A percentile compares a stretch with the other conserved stretches of the same genome.
phyloP scores from a whole-genome alignment of 2,797 vertebrate genomes.

The Lates japonicus region DNA sequence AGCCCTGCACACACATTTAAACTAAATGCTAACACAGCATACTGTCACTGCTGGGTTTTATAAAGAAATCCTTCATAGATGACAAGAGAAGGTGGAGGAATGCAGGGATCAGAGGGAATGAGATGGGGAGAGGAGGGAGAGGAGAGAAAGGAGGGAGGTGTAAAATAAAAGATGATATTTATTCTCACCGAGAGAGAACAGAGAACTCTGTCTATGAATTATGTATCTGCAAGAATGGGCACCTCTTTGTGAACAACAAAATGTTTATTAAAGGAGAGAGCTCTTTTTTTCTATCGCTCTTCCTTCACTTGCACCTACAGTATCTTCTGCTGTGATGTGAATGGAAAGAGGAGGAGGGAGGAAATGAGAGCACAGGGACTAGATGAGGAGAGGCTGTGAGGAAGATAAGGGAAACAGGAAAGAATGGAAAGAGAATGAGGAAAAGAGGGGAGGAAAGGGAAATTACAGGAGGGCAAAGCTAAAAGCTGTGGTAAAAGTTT shows the following conservation, averaged over 20 bases:
- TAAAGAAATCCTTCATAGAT: constrained; percentile 51
- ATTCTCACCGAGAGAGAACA: constrained; percentile 33
- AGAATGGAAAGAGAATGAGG: background rate
- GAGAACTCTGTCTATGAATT: constrained; percentile 43
- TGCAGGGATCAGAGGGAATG: constrained; percentile 34
- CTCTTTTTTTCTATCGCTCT: background rate
- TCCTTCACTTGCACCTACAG: background rate
- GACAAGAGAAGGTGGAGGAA: constrained; percentile 43
- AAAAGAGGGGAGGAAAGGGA: background rate
- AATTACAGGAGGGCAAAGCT: constrained; percentile 4
- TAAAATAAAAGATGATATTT: constrained; percentile 45
- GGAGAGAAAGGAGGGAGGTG: background rate
- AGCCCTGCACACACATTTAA: constrained; percentile 19
- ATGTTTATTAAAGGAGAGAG: constrained; percentile 55
- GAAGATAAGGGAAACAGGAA: constrained; percentile 18
- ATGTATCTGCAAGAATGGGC: constrained; percentile 32
- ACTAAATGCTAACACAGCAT: constrained; percentile 57
- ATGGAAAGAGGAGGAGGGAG: background rate
- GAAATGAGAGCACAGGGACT: background rate
- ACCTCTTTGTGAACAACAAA: constrained; percentile 34
- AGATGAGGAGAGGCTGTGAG: background rate
- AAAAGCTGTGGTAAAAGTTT: background rate
- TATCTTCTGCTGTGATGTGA: background rate
- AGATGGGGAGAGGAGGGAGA: background rate
- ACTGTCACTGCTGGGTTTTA: constrained; percentile 45